Evolutionary conservation across 2,113 vertebrate genomes (phyloP), one percentile per base, ranked within the genome.

Genomic region (Rhabdornis inornatus): DNA sequence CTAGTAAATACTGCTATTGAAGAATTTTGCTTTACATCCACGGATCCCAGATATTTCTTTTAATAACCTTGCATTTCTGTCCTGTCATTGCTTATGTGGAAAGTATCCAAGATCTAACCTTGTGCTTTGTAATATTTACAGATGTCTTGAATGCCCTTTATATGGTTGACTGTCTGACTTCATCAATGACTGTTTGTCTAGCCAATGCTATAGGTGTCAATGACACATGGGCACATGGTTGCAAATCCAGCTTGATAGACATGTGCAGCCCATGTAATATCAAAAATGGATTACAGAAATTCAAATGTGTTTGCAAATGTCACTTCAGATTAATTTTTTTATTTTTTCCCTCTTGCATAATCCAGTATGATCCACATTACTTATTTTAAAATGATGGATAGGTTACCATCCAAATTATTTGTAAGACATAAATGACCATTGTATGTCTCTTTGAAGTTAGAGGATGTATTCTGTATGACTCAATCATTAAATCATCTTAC

Each of bases 401-500:
- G 90, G 89, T 93, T 97, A 94, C 89, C 94, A 80, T 96, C 75
- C 55, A 93, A 94, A 94, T 95, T 90, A 96, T 96, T 94, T 97
- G 93, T 97, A 96, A 94, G 89, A 83, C 74, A 77, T 84, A 93
- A 77, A 92, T 52, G 92, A 76, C 87, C 95, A 76, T 92, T 96
- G 94, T 97, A 81, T 85, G 49, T 85, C 80, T 90, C 95, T 96
- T 96, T 90, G 65, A 96, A 95, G 85, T 84, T 90, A 89, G 75
- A 89, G 57, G 78, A 94, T 95, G 86, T 95, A 94, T 84, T 66
- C 53, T 90, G 78, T 92, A 95, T 93, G 90, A 95, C 81, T 96
- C 94, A 95, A 94, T 92, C 91, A 92, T 83, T 94, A 95, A 94
- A 96, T 97, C 94, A 97, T 91, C 95, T 96, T 96, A 97, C 81